Conservation (phyloP, 2,797 vertebrate species). For the Anniella stebbinsi region DNA sequence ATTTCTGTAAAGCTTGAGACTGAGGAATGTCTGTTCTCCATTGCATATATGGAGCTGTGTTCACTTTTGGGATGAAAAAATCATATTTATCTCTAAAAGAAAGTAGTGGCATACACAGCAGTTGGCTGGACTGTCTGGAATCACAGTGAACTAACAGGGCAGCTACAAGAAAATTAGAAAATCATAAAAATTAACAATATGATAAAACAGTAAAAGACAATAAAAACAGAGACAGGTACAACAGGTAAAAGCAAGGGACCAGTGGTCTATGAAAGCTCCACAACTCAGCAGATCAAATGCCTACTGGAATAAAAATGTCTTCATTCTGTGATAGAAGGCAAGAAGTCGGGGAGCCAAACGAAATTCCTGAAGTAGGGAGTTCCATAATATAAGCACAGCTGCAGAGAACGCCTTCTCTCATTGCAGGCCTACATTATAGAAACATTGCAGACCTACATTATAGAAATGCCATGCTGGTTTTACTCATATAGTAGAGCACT, state of each 20-base stretch:
- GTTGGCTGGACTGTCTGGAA: not conserved
- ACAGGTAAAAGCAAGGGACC: too few relatives aligned
- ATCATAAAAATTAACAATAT: constrained; percentile 1
- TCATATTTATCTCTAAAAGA: not conserved
- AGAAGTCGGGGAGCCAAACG: not conserved
- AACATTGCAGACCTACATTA: not conserved
- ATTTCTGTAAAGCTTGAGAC: not conserved
- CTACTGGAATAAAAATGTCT: not conserved
- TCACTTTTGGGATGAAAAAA: not conserved
- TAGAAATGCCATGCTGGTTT: not conserved
- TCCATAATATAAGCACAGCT: not conserved
- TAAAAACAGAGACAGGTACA: not conserved
- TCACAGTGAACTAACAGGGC: not conserved
- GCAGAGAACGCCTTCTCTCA: too few relatives aligned
- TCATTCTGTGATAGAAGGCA: not conserved
- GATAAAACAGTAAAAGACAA: not conserved
- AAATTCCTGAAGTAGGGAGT: too few relatives aligned
- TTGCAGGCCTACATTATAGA: not conserved
- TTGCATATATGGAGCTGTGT: not conserved
- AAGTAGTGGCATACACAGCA: not conserved
- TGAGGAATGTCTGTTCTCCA: not conserved
- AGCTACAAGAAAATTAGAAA: not conserved
- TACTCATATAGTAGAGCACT: not conserved
- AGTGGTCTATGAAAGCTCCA: not conserved
- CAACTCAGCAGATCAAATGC: not conserved